Evolutionary conservation across 2,888 invertebrate genomes (phyloP).

Genomic region (Macropis europaea): DNA sequence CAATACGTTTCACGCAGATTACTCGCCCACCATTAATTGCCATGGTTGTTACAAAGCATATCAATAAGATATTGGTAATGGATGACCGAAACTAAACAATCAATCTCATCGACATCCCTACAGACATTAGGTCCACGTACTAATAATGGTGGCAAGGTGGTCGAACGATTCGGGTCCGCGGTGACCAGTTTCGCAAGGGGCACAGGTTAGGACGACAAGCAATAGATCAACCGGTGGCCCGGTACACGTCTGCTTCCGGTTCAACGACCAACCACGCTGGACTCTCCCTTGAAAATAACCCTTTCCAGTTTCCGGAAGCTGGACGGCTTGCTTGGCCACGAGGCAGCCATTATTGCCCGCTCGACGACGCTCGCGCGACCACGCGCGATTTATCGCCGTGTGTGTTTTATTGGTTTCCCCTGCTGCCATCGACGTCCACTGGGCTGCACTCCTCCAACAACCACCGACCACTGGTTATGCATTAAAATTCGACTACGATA

Average conservation of each 20-base stretch:
- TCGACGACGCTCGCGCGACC: conserved; percentile 67
- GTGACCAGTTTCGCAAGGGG: conserved; percentile 28
- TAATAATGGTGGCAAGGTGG: not conserved
- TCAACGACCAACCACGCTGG: conserved; percentile 39
- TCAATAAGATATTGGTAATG: too few species aligned
- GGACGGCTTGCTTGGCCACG: conserved; percentile 57
- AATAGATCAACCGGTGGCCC: conserved; percentile 60
- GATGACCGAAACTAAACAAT: too few species aligned
- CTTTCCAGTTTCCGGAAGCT: conserved; percentile 54
- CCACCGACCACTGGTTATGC: too few species aligned
- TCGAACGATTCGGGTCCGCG: conserved; percentile 1
- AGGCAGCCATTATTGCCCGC: conserved; percentile 70
- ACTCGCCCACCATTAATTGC: too few species aligned
- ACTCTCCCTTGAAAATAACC: conserved; percentile 60
- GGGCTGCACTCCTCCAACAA: too few species aligned
- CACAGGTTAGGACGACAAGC: conserved; percentile 55
- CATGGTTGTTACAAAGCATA: too few species aligned
- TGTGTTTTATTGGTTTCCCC: conserved; percentile 73
- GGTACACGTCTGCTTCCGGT: conserved; percentile 58
- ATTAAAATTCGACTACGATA: too few species aligned
- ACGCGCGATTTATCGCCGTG: conserved; percentile 71
- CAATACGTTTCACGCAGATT: too few species aligned
- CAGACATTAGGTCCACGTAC: not conserved
- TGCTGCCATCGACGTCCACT: conserved; percentile 58
- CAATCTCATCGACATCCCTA: not conserved